A percentile compares a stretch with the other conserved stretches of the same genome.
Evolutionary conservation across 2,113 vertebrate genomes (phyloP).

Genomic region (Nestor notabilis): DNA sequence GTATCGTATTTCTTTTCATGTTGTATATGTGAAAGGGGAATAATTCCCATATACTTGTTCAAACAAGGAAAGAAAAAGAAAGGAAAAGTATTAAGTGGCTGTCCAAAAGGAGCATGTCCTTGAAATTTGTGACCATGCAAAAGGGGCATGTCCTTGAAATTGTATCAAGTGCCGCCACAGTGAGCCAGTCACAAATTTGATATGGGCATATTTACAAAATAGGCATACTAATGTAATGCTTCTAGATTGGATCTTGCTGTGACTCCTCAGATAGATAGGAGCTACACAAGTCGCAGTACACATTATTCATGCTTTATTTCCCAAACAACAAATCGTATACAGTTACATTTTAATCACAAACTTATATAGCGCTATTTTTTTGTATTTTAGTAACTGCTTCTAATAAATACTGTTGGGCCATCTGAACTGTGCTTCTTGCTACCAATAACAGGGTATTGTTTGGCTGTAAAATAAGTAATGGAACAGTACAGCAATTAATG

Average conservation of each 20-base stretch:
- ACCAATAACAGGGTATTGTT: neutral
- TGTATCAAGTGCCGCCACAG: neutral
- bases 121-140: neutral
- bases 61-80: neutral
- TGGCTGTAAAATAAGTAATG: neutral
- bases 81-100: neutral
- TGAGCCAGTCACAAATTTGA: neutral
- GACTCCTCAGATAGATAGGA: neutral
- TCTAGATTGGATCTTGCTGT: neutral
- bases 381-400: neutral
- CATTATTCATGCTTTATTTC: neutral
- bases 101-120: neutral
- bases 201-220: neutral
- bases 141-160: neutral
- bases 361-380: neutral
- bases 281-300: neutral
- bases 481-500: neutral
- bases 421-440: neutral
- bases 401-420: neutral
- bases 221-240: neutral
- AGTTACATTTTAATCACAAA: neutral
- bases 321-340: neutral
- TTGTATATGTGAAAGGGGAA: neutral
- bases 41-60: neutral
- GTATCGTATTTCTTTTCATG: neutral